Evolutionary conservation across 2,797 vertebrate species (phyloP).

Genomic region (Capromys pilorides): DNA sequence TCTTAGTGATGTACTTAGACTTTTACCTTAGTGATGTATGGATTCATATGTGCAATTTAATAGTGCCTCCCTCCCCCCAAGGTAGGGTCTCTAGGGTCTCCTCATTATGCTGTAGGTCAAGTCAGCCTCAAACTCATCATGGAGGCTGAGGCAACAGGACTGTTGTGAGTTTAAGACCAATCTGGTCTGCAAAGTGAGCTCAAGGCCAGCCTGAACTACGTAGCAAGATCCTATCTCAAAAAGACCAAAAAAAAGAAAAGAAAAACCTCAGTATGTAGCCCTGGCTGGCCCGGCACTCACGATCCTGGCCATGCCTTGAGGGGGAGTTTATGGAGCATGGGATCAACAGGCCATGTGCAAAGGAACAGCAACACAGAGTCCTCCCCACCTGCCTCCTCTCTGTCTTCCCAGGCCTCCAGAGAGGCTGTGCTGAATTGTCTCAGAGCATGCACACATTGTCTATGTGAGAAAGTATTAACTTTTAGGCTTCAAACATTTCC

Average conservation of each 20-base stretch:
- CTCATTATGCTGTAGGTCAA: background rate
- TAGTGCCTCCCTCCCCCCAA: background rate
- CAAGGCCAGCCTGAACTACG: too few species aligned
- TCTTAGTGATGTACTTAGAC: background rate
- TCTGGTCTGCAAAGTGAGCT: too few species aligned
- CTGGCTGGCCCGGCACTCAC: background rate
- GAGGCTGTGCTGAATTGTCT: background rate
- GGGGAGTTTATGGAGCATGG: background rate
- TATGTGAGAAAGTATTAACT: background rate
- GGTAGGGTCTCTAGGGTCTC: background rate
- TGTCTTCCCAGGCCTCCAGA: background rate
- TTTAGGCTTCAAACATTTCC: background rate
- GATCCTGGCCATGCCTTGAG: background rate
- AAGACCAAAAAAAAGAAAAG: too few species aligned
- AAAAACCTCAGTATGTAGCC: too few species aligned
- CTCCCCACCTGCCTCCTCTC: too few species aligned
- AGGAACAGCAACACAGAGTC: background rate
- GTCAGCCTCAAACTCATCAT: background rate
- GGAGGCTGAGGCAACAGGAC: too few species aligned
- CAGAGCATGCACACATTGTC: accelerated
- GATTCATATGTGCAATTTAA: background rate
- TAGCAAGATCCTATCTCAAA: too few species aligned
- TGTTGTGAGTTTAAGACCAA: too few species aligned
- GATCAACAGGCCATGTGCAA: background rate
- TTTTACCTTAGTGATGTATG: background rate